Percentiles rank a stretch among this genome's conserved stretches.
Evolutionary conservation across 1,140 invertebrate species (phyloP).

Genomic region (Hylaeus anthracinus): DNA sequence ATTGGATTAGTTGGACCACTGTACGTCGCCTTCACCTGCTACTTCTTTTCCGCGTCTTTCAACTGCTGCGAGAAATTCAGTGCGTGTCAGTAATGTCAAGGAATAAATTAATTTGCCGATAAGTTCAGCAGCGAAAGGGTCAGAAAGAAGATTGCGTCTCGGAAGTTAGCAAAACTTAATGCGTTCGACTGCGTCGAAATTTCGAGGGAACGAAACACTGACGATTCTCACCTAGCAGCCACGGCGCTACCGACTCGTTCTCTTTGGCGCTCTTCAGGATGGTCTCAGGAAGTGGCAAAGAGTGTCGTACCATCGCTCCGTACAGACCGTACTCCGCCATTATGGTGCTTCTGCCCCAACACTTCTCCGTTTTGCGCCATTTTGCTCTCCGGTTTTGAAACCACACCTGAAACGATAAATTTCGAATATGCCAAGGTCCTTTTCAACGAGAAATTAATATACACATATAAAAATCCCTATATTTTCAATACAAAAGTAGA

Average conservation of each 20-base stretch:
- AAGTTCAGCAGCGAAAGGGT: no score
- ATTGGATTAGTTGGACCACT: no score
- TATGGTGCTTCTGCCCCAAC: conserved; percentile 99
- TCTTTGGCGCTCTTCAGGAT: conserved; percentile 98
- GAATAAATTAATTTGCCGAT: no score
- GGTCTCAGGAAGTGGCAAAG: conserved; percentile 97
- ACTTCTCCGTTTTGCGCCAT: conserved; percentile 99
- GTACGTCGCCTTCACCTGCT: no score
- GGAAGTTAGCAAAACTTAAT: conserved; percentile 37
- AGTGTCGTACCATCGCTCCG: conserved; percentile 99
- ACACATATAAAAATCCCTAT: no score
- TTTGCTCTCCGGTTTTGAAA: conserved; percentile 99
- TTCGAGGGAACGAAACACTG: not conserved
- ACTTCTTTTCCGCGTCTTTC: no score
- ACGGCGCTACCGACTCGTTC: conserved; percentile 96
- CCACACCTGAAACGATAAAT: conserved; percentile 90
- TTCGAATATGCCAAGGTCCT: not conserved
- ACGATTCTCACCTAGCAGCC: conserved; percentile 93
- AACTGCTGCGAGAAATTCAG: no score
- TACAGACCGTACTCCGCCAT: conserved; percentile 99
- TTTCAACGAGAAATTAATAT: no score
- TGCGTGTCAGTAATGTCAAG: no score
- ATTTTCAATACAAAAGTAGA: no score
- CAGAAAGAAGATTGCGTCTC: not conserved
- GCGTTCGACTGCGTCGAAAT: not conserved